Conservation (phyloP, 2,888 invertebrate species). For the Disparrhopalites patrizii region DNA sequence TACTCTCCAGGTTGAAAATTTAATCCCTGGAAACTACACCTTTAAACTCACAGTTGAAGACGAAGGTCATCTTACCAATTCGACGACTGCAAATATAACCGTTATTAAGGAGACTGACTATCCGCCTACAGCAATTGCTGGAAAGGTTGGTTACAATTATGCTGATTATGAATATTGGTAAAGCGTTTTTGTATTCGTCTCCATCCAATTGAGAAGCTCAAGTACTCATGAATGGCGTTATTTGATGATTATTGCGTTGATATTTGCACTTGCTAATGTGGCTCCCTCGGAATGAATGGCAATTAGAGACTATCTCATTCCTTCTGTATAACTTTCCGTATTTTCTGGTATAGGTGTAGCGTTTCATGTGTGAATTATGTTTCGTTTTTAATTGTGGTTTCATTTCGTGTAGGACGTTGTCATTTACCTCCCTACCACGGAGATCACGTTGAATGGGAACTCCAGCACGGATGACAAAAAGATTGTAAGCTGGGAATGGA, state of each 20-base stretch:
- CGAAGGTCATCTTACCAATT: constrained; percentile 80
- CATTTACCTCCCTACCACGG: constrained; percentile 81
- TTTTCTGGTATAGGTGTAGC: no score
- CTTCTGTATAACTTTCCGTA: not conserved
- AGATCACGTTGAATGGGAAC: constrained; percentile 80
- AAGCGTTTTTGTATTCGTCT: no score
- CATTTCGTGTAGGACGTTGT: constrained; percentile 71
- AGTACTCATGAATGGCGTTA: no score
- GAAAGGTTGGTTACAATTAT: constrained; percentile 52
- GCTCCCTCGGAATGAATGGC: no score
- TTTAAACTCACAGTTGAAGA: constrained; percentile 88
- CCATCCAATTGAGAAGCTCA: no score
- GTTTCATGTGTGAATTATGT: not conserved
- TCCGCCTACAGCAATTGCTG: constrained; percentile 92
- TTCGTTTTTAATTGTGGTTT: not conserved
- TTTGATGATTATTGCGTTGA: no score
- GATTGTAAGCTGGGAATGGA: constrained; percentile 94
- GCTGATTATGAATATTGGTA: not conserved
- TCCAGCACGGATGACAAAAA: constrained; percentile 89
- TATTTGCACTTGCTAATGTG: no score
- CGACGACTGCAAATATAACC: constrained; percentile 79
- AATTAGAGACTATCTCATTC: not conserved
- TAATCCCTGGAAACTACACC: constrained; percentile 84
- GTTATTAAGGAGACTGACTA: constrained; percentile 89
- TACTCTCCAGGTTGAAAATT: constrained; percentile 77